Conservation (phyloP, 2,888 invertebrate genomes). For the Vandiemenella viatica region DNA sequence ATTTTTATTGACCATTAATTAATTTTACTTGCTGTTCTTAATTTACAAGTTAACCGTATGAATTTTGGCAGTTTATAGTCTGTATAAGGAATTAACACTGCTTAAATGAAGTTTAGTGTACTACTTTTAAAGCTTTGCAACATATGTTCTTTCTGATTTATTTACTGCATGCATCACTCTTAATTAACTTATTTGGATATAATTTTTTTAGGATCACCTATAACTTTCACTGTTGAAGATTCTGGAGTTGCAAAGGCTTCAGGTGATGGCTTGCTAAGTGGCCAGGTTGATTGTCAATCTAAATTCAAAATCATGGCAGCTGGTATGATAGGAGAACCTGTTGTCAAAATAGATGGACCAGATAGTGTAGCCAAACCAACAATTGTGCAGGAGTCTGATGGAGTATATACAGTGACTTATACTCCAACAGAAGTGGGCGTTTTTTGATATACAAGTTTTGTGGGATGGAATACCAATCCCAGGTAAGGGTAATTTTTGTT, state of each 20-base stretch:
- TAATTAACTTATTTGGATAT: not conserved
- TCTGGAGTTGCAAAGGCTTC: constrained; percentile 40
- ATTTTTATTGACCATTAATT: no score
- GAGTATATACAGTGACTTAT: constrained; percentile 80
- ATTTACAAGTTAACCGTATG: not conserved
- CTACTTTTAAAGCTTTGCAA: no score
- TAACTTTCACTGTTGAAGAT: constrained; percentile 40
- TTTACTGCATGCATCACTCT: no score
- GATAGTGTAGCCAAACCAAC: constrained; percentile 40
- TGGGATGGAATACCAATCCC: constrained; percentile 37
- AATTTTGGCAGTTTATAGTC: not conserved
- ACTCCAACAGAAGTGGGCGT: constrained; percentile 81
- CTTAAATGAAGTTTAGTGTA: no score
- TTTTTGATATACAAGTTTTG: constrained; percentile 74
- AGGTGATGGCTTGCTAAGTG: constrained; percentile 40
- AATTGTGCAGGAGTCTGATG: constrained; percentile 31
- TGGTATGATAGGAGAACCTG: constrained; percentile 29
- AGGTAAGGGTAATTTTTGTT: constrained; percentile 23
- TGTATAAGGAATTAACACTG: not conserved
- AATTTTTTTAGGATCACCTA: constrained; percentile 28
- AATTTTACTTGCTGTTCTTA: not conserved
- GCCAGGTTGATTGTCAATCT: constrained; percentile 35
- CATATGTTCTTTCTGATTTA: no score
- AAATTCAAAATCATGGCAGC: constrained; percentile 30
- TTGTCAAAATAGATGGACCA: constrained; percentile 40